Base-by-base conservation (phyloP, 2,113 vertebrate species). In the Caretta caretta region DNA sequence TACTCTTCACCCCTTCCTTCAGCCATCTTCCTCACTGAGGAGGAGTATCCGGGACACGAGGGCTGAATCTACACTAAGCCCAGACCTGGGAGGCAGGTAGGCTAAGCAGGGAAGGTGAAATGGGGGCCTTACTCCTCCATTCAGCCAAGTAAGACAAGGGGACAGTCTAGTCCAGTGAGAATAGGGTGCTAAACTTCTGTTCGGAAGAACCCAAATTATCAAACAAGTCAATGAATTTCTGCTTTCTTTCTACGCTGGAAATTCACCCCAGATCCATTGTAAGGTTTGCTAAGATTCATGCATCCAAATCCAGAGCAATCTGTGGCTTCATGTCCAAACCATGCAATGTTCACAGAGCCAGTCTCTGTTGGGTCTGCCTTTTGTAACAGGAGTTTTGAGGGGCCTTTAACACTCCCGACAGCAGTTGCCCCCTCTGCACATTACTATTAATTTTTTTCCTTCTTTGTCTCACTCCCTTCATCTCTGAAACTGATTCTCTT, bases 401-500 rank as follows among this genome's bases (percentile, higher is more conserved):
- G 53, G 29, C 20, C 22, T 81, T 54, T 51, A 38, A n/a, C 35
- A 42, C 38, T 38, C 20, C 35, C 42, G 69, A 42, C 20, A 42
- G 9, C 19, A 65, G 13, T n/a, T 16, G 29, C 16, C 29, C 31
- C 29, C 31, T 35, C 62, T 14, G 2, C 31, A 65, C 38, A 27
- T 27, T 72, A 38, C n/a, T 38, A 72, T 38, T 72, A 11, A 19
- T 76, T 25, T 76, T 54, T 14, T 75, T 59, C 49, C 86, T 29
- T 48, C 31, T 76, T 0, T 0, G 50, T 24, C 42, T 20, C 35
- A 0, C 53, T 62, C 50, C 31, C 42, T 83, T 42, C 48, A 19
- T 80, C 50, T 92, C 88, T 50, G n/a, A 92, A 76, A 56, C 54
- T 2, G 14, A 11, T 9, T 90, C 69, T 84, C 29, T 75, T 86